Base-by-base conservation (phyloP, 2,113 vertebrate species). In the Vanacampus margaritifer region DNA sequence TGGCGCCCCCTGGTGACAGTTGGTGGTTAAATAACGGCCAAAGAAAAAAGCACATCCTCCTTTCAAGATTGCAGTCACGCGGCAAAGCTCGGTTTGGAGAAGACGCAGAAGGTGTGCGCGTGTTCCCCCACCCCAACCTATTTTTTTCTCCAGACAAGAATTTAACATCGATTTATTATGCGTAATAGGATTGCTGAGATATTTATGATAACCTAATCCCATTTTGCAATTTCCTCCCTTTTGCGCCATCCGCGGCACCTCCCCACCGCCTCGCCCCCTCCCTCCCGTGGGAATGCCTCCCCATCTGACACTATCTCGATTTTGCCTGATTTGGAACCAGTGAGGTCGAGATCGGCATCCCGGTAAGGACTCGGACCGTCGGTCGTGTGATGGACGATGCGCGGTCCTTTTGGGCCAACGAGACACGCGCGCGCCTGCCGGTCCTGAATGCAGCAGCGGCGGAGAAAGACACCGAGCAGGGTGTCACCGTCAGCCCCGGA, bases 391-490 rank as follows among this genome's bases (percentile, higher is more conserved):
- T 67, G 85, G 86, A 78, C 76, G 13, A 78, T 86, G 89, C 72
- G 54, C 77, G 66, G 78, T 74, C 71, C 69, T 48, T 61, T 57
- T 69, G 68, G 73, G 39, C 74, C 60, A n/a, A 32, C 13, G 26
- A 74, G 71, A 79, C 75, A 78, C 70, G 82, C 73, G 43, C 71
- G 1, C 14, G 54, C 16, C 23, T 72, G 56, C 51, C 75, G 73
- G 88, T 86, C 80, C 87, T 93, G 88, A 86, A 89, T 91, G 87
- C 84, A 66, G 78, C 83, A 79, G 70, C 85, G 65, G 78, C 83
- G 79, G 74, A 75, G 71, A 86, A 68, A 84, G 85, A 84, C 81
- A 81, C 85, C 83, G 73, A 65, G 53, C 36, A 79, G 74, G 77
- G 86, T 87, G 81, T 86, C 72, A 80, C 80, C 82, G 57, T 73